Evolutionary conservation across 2,113 vertebrate genomes (phyloP), one percentile per base, ranked within the genome.

Genomic region (Harpagus bidentatus): DNA sequence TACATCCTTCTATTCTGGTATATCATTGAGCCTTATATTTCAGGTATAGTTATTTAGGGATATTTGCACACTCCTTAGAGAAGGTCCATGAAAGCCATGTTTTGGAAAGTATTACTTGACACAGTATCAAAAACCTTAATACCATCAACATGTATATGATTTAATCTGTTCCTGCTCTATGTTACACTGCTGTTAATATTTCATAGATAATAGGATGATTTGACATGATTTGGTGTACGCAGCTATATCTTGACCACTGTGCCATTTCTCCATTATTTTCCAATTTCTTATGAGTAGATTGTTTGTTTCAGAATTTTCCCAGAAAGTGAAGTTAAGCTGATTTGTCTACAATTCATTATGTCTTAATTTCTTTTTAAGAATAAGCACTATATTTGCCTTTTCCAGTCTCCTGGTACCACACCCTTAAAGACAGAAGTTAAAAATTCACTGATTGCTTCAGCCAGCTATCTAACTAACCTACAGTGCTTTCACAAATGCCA

Each of bases 281-380:
- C 15, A 43, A 22, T 65, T 82, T 69, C 13, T 83, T 73, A 13
- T 8, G 4, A 65, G 10, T 28, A 65, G 19, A 76, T 19, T 55
- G 38, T 34, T 56, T 63, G 5, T 47, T 85, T 72, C 50, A 48
- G 40, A 62, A 50, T 73, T 88, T 92, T 70, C 25, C 36, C 10
- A 31, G 56, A 88, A 92, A 13, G 10, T 36, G 12, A 72, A 65
- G 34, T 21, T 86, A 86, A 83, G 16, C 4, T 70, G 31, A 52
- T 84, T 78, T 3, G 0, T 62, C 43, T 66, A 21, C 7, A 36
- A 3, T 66, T 81, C 13, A 28, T 66, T 43, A 22, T 2, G 0
- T 52, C 58, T 45, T 42, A 42, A 25, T 81, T 83, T 83, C 14
- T 81, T 76, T 17, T 70, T 81, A 52, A 56, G 63, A 72, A 62